Conservation (phyloP, 2,797 vertebrate genomes). For the Oryzias dopingdopingensis region DNA sequence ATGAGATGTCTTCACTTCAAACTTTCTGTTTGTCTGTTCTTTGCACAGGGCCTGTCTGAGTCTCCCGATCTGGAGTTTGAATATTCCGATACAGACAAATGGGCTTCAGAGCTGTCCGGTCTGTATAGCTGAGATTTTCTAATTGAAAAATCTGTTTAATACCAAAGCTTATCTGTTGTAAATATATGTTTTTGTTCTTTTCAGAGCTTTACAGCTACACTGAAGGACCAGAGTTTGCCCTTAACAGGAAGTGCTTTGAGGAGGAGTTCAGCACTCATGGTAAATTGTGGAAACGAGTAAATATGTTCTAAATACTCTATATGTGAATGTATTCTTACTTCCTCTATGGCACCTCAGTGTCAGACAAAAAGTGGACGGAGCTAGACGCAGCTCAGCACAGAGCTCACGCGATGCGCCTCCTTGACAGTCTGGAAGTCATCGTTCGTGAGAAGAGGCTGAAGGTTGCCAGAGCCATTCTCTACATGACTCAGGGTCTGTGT, state of each 20-base stretch:
- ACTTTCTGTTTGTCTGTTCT: constrained; percentile 14
- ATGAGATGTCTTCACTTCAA: not conserved
- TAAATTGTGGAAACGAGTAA: constrained; percentile 45
- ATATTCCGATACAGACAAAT: constrained; percentile 94
- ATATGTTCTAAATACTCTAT: not conserved
- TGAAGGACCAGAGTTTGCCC: constrained; percentile 92
- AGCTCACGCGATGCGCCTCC: constrained; percentile 91
- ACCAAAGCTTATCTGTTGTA: not conserved
- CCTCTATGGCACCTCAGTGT: constrained; percentile 73
- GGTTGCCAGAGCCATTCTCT: constrained; percentile 91
- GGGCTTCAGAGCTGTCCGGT: constrained; percentile 94
- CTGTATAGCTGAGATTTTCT: constrained; percentile 3
- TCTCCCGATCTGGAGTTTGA: constrained; percentile 96
- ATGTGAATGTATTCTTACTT: not conserved
- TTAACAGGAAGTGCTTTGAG: constrained; percentile 95
- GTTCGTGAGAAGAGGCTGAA: constrained; percentile 89
- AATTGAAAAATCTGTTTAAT: not conserved
- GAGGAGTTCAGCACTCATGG: constrained; percentile 91
- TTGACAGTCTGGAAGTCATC: constrained; percentile 92
- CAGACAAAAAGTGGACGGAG: constrained; percentile 89
- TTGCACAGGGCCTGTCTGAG: constrained; percentile 87
- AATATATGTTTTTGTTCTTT: constrained; percentile 3
- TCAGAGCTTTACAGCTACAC: constrained; percentile 98
- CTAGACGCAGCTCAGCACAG: constrained; percentile 87
- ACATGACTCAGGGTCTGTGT: constrained; percentile 90